Conservation (phyloP, 2,888 invertebrate species). For the Anticlea derivata region DNA sequence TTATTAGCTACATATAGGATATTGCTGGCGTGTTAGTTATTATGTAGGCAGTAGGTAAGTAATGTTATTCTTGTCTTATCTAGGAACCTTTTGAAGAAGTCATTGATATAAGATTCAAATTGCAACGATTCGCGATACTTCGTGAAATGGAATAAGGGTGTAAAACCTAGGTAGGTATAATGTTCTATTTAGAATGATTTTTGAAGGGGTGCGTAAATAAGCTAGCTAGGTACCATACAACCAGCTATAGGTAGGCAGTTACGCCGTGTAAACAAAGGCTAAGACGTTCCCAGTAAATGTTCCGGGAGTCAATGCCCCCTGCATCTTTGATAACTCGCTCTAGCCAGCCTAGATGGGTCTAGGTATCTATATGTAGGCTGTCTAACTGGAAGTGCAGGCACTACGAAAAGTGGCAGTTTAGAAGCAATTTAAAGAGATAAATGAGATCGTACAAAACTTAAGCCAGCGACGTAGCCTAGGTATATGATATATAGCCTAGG, state of each 20-base stretch:
- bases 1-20: too few relatives aligned
- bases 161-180: neutral
- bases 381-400: conserved; percentile 26
- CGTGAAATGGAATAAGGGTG: too few relatives aligned
- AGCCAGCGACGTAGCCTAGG: too few relatives aligned
- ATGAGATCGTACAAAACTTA: too few relatives aligned
- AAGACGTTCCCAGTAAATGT: conserved; percentile 18
- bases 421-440: neutral
- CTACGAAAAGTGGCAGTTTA: conserved; percentile 22
- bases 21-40: too few relatives aligned
- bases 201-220: neutral
- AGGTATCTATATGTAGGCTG: conserved; percentile 24
- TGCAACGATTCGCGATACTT: too few relatives aligned
- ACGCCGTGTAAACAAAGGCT: conserved; percentile 8
- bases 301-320: conserved; percentile 48
- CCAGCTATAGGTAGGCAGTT: neutral
- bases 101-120: too few relatives aligned
- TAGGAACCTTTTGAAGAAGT: too few relatives aligned
- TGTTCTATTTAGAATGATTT: too few relatives aligned
- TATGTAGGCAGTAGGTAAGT: neutral
- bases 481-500: too few relatives aligned
- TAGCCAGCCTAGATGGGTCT: conserved; percentile 28
- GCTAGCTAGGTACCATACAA: neutral
- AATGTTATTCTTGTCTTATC: too few relatives aligned
- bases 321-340: conserved; percentile 25